phyloP scores from a whole-genome alignment of 2,888 invertebrate species.

The Meganola albula region DNA sequence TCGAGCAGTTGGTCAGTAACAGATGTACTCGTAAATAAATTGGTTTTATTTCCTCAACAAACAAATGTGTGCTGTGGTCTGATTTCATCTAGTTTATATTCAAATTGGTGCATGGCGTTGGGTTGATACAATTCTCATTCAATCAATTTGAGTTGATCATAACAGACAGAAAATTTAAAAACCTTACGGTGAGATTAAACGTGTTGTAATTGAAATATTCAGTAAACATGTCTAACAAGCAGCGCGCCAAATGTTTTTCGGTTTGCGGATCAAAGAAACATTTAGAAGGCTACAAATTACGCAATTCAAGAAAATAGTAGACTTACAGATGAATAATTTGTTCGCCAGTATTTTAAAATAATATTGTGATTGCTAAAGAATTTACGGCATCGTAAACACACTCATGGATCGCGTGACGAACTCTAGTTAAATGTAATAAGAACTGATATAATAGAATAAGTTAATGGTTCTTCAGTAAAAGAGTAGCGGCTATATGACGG shows the following conservation, averaged over 20 bases:
- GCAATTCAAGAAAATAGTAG: slow-evolving; percentile 32
- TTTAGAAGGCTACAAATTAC: slow-evolving; percentile 34
- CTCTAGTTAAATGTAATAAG: slow-evolving; percentile 21
- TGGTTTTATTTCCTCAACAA: slow-evolving; percentile 36
- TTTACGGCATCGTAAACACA: slow-evolving; percentile 3
- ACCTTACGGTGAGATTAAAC: no score
- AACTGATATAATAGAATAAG: slow-evolving; percentile 21
- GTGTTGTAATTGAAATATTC: slow-evolving; percentile 23
- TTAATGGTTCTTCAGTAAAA: slow-evolving; percentile 25
- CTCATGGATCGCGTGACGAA: slow-evolving; percentile 22
- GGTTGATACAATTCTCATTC: no score
- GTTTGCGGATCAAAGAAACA: slow-evolving; percentile 38
- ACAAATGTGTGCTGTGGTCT: slow-evolving; percentile 33
- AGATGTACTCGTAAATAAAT: slow-evolving; percentile 30
- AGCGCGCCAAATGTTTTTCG: slow-evolving; percentile 38
- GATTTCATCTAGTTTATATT: slow-evolving; percentile 50
- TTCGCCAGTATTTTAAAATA: slow-evolving; percentile 3
- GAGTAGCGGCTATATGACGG: slow-evolving; percentile 19
- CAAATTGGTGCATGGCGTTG: no score
- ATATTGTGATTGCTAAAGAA: slow-evolving; percentile 10
- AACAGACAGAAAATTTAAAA: no score
- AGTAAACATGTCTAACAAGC: slow-evolving; percentile 33
- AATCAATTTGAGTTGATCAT: no score
- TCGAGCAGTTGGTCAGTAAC: neutral
- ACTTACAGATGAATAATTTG: slow-evolving; percentile 13